Percentiles rank a stretch among this genome's conserved stretches.
These are phyloP conservation scores for Cepphus grylle DNA, from an alignment of 2,113 vertebrate genomes.

Conservation along the genomic window DNA sequence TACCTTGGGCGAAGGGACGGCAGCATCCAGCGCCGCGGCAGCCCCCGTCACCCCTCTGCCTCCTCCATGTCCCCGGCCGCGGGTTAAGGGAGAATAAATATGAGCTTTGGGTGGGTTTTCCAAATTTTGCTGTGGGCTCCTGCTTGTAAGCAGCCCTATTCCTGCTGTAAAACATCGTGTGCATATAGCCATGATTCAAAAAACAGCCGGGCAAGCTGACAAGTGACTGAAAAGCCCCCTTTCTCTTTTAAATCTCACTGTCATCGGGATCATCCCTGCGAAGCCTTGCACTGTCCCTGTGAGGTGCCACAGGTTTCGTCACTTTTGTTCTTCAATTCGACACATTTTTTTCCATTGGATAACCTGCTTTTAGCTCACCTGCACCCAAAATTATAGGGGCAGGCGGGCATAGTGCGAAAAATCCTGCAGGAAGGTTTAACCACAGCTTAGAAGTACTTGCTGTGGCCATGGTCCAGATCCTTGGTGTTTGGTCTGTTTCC, in stretches of 20 bases:
- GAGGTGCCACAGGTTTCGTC: not conserved
- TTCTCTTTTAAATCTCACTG: not conserved
- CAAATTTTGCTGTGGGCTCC: not conserved
- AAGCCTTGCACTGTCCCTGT: not conserved
- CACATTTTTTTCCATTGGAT: accelerated
- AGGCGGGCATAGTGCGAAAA: not conserved
- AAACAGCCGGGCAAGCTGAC: not conserved
- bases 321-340: not conserved
- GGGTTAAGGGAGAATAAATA: not conserved
- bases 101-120: not conserved
- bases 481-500: not conserved
- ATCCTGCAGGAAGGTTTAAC: not conserved
- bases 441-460: not conserved
- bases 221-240: not conserved
- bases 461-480: not conserved
- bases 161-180: accelerated
- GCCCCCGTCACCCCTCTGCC: accelerated
- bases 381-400: not conserved
- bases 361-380: not conserved
- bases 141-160: not conserved
- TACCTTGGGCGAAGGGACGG: not conserved
- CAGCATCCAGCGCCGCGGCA: accelerated
- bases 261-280: accelerated
- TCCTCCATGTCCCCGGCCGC: accelerated
- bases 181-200: not conserved